A percentile compares a stretch with the other conserved stretches of the same genome.
phyloP scores from a whole-genome alignment of 2,888 invertebrate genomes.

The Clunio marinus region DNA sequence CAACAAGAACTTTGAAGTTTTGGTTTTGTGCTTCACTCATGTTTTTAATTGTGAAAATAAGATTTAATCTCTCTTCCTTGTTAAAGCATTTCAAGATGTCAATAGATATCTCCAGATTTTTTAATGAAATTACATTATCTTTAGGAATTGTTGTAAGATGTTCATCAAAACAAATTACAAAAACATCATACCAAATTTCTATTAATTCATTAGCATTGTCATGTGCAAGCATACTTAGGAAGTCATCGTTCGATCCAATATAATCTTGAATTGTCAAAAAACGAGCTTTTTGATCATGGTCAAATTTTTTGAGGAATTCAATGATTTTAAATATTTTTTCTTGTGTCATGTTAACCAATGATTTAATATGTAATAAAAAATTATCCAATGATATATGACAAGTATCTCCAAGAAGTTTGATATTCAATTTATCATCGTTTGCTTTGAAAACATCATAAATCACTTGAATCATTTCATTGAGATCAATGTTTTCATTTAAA shows the following conservation, averaged over 20 bases:
- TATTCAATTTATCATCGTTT: conserved; percentile 26
- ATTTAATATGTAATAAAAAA: background rate
- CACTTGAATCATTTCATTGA: conserved; percentile 11
- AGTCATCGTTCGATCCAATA: background rate
- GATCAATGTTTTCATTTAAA: background rate
- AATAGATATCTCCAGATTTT: background rate
- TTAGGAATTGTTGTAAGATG: background rate
- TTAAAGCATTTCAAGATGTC: background rate
- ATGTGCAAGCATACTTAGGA: background rate
- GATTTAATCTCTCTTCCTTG: conserved; percentile 6
- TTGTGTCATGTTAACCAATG: background rate
- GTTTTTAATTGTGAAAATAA: conserved; percentile 4
- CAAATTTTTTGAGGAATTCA: background rate
- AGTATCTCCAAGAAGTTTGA: background rate
- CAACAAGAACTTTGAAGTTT: background rate
- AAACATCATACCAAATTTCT: conserved; percentile 30
- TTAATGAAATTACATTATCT: background rate
- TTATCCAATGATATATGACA: background rate
- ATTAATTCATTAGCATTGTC: conserved; percentile 15
- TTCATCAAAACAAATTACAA: conserved; percentile 33
- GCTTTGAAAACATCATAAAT: conserved; percentile 19
- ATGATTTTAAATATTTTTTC: background rate
- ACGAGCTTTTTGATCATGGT: background rate
- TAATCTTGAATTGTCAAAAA: conserved; percentile 27
- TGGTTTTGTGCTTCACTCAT: background rate